Evolutionary conservation across 2,797 vertebrate species (phyloP).

Genomic region (Anguilla anguilla): DNA sequence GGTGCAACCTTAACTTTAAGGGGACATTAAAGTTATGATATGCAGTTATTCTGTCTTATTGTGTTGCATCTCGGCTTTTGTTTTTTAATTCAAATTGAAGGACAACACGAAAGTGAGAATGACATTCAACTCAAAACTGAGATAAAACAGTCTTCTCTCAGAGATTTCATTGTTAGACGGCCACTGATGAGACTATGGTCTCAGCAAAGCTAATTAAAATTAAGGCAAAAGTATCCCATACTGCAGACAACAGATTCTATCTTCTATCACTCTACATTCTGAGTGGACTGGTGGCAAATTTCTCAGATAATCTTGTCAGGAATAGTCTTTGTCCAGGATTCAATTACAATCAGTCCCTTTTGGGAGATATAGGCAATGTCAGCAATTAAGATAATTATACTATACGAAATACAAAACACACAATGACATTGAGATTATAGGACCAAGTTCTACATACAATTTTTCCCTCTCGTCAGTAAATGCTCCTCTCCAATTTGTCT

Average conservation of each 20-base stretch:
- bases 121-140: background rate
- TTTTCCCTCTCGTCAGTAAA: slow-evolving; percentile 19
- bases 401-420: slow-evolving; percentile 52
- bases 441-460: slow-evolving; percentile 22
- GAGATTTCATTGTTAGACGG: background rate
- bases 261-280: background rate
- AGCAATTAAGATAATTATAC: slow-evolving; percentile 72
- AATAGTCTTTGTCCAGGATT: slow-evolving; percentile 59
- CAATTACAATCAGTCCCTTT: slow-evolving; percentile 53
- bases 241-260: background rate
- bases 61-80: slow-evolving; percentile 51
- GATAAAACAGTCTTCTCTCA: background rate
- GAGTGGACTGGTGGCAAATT: background rate
- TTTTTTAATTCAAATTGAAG: background rate
- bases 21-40: slow-evolving; percentile 64
- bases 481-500: slow-evolving; percentile 66
- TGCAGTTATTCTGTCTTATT: slow-evolving; percentile 65
- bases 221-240: background rate
- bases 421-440: slow-evolving; percentile 64
- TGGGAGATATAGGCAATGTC: slow-evolving; percentile 60
- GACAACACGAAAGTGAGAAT: slow-evolving; percentile 3
- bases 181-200: background rate
- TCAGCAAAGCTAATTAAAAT: background rate
- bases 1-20: background rate
- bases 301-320: slow-evolving; percentile 22